Evolutionary conservation across 2,797 vertebrate species (phyloP), one percentile per base, ranked within the genome.

Genomic region (Silurus aristotelis): DNA sequence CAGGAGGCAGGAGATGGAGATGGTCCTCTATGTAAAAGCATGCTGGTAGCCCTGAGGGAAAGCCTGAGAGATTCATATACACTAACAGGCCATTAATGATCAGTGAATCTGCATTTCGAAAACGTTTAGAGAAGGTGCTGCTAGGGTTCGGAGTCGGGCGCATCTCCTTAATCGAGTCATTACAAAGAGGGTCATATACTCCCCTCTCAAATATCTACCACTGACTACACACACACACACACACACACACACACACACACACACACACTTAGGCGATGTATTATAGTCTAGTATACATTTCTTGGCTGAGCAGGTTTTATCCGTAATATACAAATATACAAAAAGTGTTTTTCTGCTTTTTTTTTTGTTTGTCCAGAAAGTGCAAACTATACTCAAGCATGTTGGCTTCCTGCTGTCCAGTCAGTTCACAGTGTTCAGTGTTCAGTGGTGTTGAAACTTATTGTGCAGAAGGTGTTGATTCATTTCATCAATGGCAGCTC

Each of bases 1-100:
- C 88, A 72, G 68, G 67, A 73, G 31, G 58, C 22, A 82, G 46
- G 64, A 78, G 83, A 82, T 66, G 58, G 64, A 78, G 83, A 82
- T 66, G 58, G 38, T 46, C 82, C 66, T 68, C 60, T 25, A 13
- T 63, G 76, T 75, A 78, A 82, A 85, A 81, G 83, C 61, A 61
- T 80, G 22, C 38, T 63, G 58, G 61, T 52, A 61, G 67, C 55
- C 86, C 31, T 27, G 76, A 46, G 76, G 83, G 85, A 82, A 84
- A 83, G 60, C 63, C 52, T 73, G 27, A 52, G n/a, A 67, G 58
- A 43, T 61, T 61, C 58, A 15, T 15, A 66, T 55, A 27, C 61
- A 48, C 20, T 17, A 64, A 46, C 17, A 61, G 4, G 12, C 56
- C 56, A n/a, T 43, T 78, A 78, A 78, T 61, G 31, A n/a, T 78